A percentile compares a stretch with the other conserved stretches of the same genome.
Conservation (phyloP, 2,888 invertebrate genomes). For the Cephus pulcher region DNA sequence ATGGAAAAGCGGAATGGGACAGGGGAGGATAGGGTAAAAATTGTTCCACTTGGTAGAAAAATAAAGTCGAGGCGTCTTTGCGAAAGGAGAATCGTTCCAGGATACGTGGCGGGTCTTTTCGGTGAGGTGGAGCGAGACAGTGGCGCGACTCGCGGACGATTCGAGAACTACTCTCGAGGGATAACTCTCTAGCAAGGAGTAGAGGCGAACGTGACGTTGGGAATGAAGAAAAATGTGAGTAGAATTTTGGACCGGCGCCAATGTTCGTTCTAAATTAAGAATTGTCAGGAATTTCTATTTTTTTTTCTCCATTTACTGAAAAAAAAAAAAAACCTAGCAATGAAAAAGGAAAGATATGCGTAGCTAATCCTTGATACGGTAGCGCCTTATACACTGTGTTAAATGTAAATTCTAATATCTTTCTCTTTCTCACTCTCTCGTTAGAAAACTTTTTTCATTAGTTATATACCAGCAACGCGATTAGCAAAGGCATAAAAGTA, state of each 20-base stretch:
- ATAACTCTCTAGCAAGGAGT: background rate
- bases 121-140: background rate
- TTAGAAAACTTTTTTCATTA: constrained; percentile 17
- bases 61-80: background rate
- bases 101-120: background rate
- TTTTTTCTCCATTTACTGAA: no score
- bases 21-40: background rate
- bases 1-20: background rate
- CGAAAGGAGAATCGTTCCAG: background rate
- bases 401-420: no score
- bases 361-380: no score
- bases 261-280: background rate
- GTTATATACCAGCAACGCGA: background rate
- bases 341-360: no score
- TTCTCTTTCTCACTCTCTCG: background rate
- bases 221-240: background rate
- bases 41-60: background rate
- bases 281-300: no score
- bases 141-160: background rate
- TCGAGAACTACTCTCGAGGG: background rate
- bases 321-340: no score
- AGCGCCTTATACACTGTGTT: no score
- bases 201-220: background rate
- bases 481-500: constrained; percentile 6
- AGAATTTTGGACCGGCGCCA: background rate